Evolutionary conservation across 2,888 invertebrate species (phyloP).

Genomic region (Eristalis arbustorum): DNA sequence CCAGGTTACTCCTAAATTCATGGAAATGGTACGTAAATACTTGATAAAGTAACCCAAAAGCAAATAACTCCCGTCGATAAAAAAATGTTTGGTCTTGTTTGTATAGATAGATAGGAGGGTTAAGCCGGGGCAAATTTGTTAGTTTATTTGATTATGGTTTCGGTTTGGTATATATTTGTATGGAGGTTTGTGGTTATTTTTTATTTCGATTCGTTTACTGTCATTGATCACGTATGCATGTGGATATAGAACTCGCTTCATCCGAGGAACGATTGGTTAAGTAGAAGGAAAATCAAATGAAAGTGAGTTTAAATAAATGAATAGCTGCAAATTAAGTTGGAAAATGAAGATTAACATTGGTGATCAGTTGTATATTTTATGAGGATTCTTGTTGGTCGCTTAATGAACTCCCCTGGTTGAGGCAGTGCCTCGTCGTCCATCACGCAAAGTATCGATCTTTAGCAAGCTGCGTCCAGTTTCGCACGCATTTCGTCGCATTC

Average conservation of each 20-base stretch:
- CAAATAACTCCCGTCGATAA: not conserved
- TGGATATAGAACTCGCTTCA: not conserved
- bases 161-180: not conserved
- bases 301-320: not conserved
- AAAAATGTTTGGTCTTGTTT: not conserved
- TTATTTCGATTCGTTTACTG: not conserved
- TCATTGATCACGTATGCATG: not conserved
- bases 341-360: not conserved
- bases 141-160: not conserved
- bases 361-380: not conserved
- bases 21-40: not conserved
- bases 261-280: not conserved
- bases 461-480: too few relatives aligned
- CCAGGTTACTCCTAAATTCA: constrained; percentile 1
- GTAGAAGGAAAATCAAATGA: not conserved
- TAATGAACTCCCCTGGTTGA: too few relatives aligned
- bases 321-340: not conserved
- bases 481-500: too few relatives aligned
- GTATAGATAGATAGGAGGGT: not conserved
- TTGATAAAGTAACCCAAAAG: constrained; percentile 17
- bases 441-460: too few relatives aligned
- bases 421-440: too few relatives aligned
- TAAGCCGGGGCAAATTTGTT: not conserved
- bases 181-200: not conserved
- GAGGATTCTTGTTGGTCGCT: too few relatives aligned